Base-by-base conservation (phyloP, 1,140 invertebrate genomes). In the Zophobas morio region DNA sequence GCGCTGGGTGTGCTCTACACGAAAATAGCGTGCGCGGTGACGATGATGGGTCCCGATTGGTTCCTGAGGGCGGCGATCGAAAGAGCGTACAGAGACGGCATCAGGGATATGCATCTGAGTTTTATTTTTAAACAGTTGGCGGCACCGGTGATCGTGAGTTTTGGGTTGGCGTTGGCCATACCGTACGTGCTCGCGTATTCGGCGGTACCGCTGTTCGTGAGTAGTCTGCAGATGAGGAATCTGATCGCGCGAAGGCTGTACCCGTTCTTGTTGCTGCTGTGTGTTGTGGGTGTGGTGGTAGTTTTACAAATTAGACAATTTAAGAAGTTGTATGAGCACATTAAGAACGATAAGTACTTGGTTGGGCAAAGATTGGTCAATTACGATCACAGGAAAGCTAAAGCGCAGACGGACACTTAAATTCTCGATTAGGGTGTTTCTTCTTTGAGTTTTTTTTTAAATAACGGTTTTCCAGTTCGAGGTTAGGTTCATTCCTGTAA, bases 281-380 rank as follows among this genome's bases (percentile, higher is more conserved):
- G 90, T 49, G 84, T 95, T 2, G 87, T 94, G 42, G 88, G 90
- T 54, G 90, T 91, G 53, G 90, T 96, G 57, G 89, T 96, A 56
- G 88, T 91, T 70, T 91, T 95, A 84, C 88, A 92, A 87, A 92
- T 98, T 42, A 91, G 94, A 73, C 98, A 99, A 85, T 97, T 99
- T 86, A 93, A 92, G 82, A 94, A 96, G 82, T 89, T 99, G 0
- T 99, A 99, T 85, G 96, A 99, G 85, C 98, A 99, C 87, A 99
- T 99, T 84, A 98, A 98, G 87, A 99, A 99, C 89, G 98, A 99
- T 85, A 99, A 99, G 89, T 99, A 99, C 88, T 90, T 99, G 35
- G 97, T 99, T 1, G 97, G 98, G 0, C 94, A 96, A 83, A 90
- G 96, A 73, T 90, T 99, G 71, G 96, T 99, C 0, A 99, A 99